phyloP scores from a whole-genome alignment of 2,113 vertebrate species.

The Dendrocopos noguchii region DNA sequence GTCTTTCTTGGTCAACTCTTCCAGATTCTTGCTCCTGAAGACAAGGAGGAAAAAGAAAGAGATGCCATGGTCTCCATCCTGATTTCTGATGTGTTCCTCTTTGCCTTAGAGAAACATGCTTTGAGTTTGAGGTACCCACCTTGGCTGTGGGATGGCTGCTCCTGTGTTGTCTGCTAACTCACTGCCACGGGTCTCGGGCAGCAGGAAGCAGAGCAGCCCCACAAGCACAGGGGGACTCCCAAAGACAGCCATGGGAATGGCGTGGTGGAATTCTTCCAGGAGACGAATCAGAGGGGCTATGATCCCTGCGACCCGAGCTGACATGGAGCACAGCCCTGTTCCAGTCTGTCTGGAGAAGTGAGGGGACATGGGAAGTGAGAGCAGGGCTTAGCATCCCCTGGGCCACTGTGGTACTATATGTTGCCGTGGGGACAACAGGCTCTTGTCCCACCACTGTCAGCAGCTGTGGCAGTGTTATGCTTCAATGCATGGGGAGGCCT shows the following conservation, averaged over 20 bases:
- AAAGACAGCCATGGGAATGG: slow-evolving; percentile 81
- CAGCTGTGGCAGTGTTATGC: background rate
- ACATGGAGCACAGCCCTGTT: slow-evolving; percentile 81
- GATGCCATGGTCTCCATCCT: background rate
- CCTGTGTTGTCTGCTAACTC: slow-evolving; percentile 75
- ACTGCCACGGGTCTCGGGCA: slow-evolving; percentile 82
- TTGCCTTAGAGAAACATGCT: background rate
- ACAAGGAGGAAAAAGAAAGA: background rate
- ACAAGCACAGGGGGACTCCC: slow-evolving; percentile 74
- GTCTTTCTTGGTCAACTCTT: background rate
- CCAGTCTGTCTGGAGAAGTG: slow-evolving; percentile 79
- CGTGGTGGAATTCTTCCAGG: slow-evolving; percentile 70
- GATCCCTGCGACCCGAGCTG: slow-evolving; percentile 79
- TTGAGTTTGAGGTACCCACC: background rate
- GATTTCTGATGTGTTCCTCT: background rate
- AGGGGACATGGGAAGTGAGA: accelerated
- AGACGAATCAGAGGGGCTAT: slow-evolving; percentile 82
- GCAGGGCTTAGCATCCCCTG: accelerated
- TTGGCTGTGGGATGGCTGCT: accelerated
- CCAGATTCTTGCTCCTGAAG: background rate
- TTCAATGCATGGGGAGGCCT: background rate
- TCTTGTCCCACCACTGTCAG: background rate
- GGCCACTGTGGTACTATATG: background rate
- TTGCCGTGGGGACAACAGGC: background rate
- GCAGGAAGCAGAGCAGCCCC: slow-evolving; percentile 72